A percentile compares a stretch with the other conserved stretches of the same genome.
These are phyloP conservation scores for Ptychoptera albimana DNA, from an alignment of 2,888 invertebrate genomes.

Conservation along the genomic window DNA sequence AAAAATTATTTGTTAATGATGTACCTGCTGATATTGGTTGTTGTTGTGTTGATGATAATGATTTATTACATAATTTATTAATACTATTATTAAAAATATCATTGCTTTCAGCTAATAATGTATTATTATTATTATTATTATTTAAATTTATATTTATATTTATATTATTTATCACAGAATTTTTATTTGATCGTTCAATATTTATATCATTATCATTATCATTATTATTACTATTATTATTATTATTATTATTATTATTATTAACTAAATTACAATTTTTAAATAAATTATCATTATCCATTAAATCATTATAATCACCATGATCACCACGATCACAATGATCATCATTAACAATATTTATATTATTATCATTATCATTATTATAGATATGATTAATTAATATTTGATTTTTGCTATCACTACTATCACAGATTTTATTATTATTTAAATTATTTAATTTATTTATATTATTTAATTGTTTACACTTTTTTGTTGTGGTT, in stretches of 20 bases:
- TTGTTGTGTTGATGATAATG: background rate
- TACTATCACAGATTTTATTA: constrained; percentile 4
- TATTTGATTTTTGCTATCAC: background rate
- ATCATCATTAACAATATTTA: background rate
- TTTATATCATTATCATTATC: constrained; percentile 2
- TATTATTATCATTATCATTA: constrained; percentile 2
- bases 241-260: constrained; percentile 1
- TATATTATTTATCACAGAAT: background rate
- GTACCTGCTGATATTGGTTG: background rate
- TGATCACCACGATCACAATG: background rate
- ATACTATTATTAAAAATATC: constrained; percentile 1
- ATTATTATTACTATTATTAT: constrained; percentile 2
- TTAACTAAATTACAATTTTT: background rate
- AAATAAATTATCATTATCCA: background rate
- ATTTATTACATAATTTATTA: constrained; percentile 3
- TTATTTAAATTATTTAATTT: background rate
- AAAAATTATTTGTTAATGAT: background rate
- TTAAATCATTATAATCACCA: background rate
- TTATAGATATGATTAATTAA: constrained; percentile 1
- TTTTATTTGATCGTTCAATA: background rate
- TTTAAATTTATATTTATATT: constrained; percentile 1
- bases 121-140: constrained; percentile 1
- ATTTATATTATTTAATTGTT: no score
- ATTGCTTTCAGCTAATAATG: background rate
- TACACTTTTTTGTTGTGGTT: no score